A percentile compares a stretch with the other conserved stretches of the same genome.
phyloP scores from a whole-genome alignment of 2,888 invertebrate genomes.

The Drosophila cyrtoloma region DNA sequence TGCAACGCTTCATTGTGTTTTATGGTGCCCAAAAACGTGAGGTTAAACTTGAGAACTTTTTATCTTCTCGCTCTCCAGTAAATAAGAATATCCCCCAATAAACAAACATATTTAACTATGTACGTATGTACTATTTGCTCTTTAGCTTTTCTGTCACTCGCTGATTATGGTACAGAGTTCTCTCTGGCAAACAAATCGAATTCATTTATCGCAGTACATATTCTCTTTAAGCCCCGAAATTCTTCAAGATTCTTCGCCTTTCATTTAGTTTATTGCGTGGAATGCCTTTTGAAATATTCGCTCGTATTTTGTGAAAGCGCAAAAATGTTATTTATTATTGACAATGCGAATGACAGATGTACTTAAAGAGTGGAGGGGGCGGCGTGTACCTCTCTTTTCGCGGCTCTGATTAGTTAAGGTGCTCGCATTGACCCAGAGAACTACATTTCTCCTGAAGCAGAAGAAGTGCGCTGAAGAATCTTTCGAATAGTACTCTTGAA shows the following conservation, averaged over 20 bases:
- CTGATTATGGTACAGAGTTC: constrained; percentile 6
- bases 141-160: constrained; percentile 53
- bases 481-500: neutral
- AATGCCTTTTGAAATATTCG: constrained; percentile 30
- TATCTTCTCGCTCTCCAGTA: constrained; percentile 42
- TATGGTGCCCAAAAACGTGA: constrained; percentile 73
- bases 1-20: constrained; percentile 75
- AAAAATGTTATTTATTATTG: constrained; percentile 57
- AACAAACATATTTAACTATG: constrained; percentile 19
- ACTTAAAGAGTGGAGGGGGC: constrained; percentile 1
- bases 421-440: constrained; percentile 77
- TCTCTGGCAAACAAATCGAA: constrained; percentile 54
- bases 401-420: constrained; percentile 73
- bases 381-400: constrained; percentile 40
- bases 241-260: constrained; percentile 21
- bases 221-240: constrained; percentile 45
- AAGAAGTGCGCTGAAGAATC: constrained; percentile 27
- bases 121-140: constrained; percentile 27
- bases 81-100: constrained; percentile 36
- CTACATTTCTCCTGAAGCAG: constrained; percentile 62
- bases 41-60: constrained; percentile 62
- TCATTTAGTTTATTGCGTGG: constrained; percentile 42
- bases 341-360: constrained; percentile 45
- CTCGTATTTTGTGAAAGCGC: constrained; percentile 48
- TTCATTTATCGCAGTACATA: constrained; percentile 54